These are phyloP conservation scores for Mellilla xanthometata DNA, from an alignment of 2,888 invertebrate genomes.

Conservation along the genomic window DNA sequence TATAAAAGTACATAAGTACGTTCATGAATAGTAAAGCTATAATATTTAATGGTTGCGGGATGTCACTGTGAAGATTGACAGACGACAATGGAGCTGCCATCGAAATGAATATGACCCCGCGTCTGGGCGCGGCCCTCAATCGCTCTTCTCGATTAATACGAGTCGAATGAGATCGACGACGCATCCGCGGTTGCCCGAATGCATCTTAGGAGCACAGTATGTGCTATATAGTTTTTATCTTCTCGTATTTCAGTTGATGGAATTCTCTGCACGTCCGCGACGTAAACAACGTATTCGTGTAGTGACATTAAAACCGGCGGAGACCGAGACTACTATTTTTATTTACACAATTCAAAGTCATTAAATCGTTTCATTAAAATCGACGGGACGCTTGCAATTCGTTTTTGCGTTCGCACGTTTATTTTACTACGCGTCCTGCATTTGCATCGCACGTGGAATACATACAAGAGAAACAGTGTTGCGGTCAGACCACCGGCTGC, in stretches of 20 bases:
- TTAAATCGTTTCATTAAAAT: conserved; percentile 24
- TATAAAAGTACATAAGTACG: background rate
- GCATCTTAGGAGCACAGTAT: conserved; percentile 16
- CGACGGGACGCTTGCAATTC: conserved; percentile 31
- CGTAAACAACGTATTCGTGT: background rate
- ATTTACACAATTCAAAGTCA: conserved; percentile 20
- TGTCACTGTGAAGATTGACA: conserved; percentile 29
- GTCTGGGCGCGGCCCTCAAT: conserved; percentile 39
- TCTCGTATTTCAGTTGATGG: background rate
- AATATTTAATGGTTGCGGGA: conserved; percentile 12
- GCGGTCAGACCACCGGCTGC: conserved; percentile 45
- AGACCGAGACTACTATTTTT: conserved; percentile 5
- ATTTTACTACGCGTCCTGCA: conserved; percentile 40
- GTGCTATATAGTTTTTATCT: background rate
- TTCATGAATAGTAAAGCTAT: conserved; percentile 9
- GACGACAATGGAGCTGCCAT: conserved; percentile 46
- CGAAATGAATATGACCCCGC: conserved; percentile 54
- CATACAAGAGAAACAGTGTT: conserved; percentile 41
- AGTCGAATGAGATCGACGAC: conserved; percentile 42
- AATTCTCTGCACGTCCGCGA: too few relatives aligned
- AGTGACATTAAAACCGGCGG: conserved; percentile 19
- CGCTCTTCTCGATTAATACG: conserved; percentile 46
- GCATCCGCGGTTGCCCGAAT: conserved; percentile 27
- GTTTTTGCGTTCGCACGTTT: conserved; percentile 39
- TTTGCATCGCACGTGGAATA: conserved; percentile 45